A percentile compares a stretch with the other conserved stretches of the same genome.
These are phyloP conservation scores for Parapristionchus giblindavisi DNA, from an alignment of 2,888 invertebrate species.

Conservation along the genomic window DNA sequence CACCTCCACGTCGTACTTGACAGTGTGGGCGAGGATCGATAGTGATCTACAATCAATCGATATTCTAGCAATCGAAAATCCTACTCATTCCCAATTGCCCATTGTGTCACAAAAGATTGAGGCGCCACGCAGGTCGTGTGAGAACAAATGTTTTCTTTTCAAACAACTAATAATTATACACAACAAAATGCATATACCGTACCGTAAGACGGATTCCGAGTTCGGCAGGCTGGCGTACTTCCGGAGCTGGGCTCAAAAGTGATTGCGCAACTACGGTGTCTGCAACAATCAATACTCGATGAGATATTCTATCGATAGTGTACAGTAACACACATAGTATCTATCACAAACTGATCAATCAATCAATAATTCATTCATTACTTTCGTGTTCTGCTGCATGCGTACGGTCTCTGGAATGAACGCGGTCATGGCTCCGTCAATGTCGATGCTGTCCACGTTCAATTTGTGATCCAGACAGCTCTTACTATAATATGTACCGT, in stretches of 20 bases:
- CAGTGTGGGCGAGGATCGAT: slow-evolving; percentile 84
- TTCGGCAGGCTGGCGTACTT: slow-evolving; percentile 82
- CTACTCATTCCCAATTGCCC: too few species aligned
- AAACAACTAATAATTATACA: too few species aligned
- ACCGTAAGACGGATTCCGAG: slow-evolving; percentile 80
- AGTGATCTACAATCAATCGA: slow-evolving; percentile 83
- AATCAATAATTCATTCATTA: too few species aligned
- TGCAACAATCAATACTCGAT: too few species aligned
- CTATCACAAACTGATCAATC: not conserved
- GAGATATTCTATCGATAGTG: not conserved
- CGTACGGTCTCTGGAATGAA: slow-evolving; percentile 53
- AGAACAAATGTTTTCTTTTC: too few species aligned
- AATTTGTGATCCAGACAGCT: slow-evolving; percentile 42
- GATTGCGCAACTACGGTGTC: slow-evolving; percentile 82
- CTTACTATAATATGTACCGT: slow-evolving; percentile 17
- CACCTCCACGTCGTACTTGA: slow-evolving; percentile 89
- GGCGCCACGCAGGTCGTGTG: too few species aligned
- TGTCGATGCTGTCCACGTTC: slow-evolving; percentile 47
- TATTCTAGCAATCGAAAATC: too few species aligned
- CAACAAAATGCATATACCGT: too few species aligned
- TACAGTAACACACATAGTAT: too few species aligned
- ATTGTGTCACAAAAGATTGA: too few species aligned
- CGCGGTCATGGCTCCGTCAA: slow-evolving; percentile 50
- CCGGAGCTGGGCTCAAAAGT: slow-evolving; percentile 91
- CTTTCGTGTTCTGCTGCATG: slow-evolving; percentile 50